Evolutionary conservation across 2,797 vertebrate species (phyloP).

Genomic region (Bufotes viridis): DNA sequence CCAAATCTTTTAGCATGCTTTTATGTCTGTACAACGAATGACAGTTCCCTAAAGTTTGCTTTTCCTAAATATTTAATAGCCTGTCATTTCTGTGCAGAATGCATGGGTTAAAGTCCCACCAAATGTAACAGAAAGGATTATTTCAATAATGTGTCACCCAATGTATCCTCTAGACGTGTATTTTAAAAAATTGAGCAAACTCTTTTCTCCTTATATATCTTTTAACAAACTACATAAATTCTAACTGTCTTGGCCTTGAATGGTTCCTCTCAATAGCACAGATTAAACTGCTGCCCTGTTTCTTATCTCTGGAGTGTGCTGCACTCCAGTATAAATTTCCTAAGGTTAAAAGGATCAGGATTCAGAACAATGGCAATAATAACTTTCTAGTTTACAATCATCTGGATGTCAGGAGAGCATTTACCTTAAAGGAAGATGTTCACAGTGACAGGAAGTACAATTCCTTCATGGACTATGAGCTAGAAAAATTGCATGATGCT

Average conservation of each 20-base stretch:
- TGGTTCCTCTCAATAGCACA: constrained; percentile 34
- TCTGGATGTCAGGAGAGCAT: constrained; percentile 48
- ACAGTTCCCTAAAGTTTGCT: not conserved
- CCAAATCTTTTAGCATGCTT: not conserved
- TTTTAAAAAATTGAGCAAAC: not conserved
- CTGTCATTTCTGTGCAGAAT: not conserved
- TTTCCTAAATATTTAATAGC: constrained; percentile 6
- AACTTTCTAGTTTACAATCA: constrained; percentile 55
- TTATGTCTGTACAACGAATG: not conserved
- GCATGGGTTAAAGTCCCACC: not conserved
- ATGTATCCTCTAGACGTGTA: not conserved
- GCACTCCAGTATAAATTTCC: constrained; percentile 16
- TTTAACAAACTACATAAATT: constrained; percentile 36
- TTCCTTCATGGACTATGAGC: not conserved
- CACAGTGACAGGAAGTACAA: not conserved
- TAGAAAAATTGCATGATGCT: constrained; percentile 9
- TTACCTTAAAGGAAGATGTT: constrained; percentile 49
- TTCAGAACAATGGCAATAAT: constrained; percentile 56
- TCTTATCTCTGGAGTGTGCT: constrained; percentile 36
- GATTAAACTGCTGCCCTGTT: constrained; percentile 46
- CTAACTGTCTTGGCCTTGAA: constrained; percentile 33
- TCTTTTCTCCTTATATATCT: constrained; percentile 37
- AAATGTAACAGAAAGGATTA: not conserved
- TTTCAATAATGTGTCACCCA: not conserved
- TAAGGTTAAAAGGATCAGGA: constrained; percentile 55